Evolutionary conservation across 2,888 invertebrate species (phyloP).

Genomic region (Phortica okadai): DNA sequence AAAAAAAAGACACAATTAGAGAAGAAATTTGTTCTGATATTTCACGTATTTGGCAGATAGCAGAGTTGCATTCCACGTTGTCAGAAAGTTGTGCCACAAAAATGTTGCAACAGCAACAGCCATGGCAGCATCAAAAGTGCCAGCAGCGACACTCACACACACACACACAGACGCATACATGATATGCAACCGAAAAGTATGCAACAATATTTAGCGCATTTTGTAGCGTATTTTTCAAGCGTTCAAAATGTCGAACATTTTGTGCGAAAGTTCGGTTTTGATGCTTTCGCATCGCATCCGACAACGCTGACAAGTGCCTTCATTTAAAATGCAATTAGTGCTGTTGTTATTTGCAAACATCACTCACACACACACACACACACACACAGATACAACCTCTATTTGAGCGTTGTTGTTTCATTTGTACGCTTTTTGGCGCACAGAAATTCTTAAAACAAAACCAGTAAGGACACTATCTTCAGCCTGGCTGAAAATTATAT

Average conservation of each 20-base stretch:
- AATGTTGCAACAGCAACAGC: no score
- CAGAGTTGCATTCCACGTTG: no score
- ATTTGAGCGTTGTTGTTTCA: background rate
- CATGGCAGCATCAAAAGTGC: no score
- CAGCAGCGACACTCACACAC: no score
- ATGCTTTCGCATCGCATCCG: slow-evolving; percentile 5
- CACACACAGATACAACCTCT: slow-evolving; percentile 1
- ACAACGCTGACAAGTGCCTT: slow-evolving; percentile 17
- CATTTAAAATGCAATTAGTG: slow-evolving; percentile 42
- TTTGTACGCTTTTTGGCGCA: background rate
- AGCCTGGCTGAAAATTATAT: no score
- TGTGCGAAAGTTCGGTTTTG: slow-evolving; percentile 31
- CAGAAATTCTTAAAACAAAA: no score
- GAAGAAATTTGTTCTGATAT: no score
- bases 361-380: slow-evolving; percentile 23
- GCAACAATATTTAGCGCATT: background rate
- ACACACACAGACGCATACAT: no score
- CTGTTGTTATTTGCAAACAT: slow-evolving; percentile 8
- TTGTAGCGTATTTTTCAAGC: background rate
- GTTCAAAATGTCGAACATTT: background rate
- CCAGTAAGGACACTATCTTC: no score
- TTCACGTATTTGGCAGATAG: no score
- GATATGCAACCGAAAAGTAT: background rate
- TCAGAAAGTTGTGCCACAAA: no score
- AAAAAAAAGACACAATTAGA: no score